Percentiles rank a stretch among this genome's conserved stretches.
Conservation (phyloP, 1,140 invertebrate genomes). For the Argopecten irradians region DNA sequence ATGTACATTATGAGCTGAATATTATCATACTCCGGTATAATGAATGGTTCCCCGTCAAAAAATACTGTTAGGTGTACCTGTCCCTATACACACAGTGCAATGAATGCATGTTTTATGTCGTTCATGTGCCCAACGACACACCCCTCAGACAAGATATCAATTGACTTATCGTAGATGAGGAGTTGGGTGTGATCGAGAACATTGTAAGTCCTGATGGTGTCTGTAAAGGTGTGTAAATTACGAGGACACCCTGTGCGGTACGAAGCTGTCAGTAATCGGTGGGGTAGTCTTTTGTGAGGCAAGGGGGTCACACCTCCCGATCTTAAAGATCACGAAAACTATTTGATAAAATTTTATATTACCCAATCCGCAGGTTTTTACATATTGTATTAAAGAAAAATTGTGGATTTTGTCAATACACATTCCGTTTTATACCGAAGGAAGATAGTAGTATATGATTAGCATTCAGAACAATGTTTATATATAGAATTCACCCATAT, state of each 20-base stretch:
- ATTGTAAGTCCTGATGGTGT: not conserved
- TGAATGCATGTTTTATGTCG: not conserved
- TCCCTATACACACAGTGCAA: not conserved
- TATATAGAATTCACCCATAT: not conserved
- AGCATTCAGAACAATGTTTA: not conserved
- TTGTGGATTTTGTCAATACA: not conserved
- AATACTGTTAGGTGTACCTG: not conserved
- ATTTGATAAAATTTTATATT: not conserved
- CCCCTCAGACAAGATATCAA: not conserved
- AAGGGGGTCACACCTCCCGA: not conserved
- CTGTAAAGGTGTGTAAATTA: conserved; percentile 2
- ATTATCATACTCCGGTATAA: not conserved
- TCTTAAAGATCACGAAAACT: not conserved
- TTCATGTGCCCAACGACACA: conserved; percentile 19
- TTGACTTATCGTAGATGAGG: not conserved
- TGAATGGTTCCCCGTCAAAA: not conserved
- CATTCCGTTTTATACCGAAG: not conserved
- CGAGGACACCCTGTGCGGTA: not conserved
- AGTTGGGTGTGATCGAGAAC: not conserved
- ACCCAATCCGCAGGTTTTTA: not conserved
- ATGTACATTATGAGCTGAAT: not conserved
- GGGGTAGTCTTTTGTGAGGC: not conserved
- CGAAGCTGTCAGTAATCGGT: not conserved
- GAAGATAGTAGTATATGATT: not conserved
- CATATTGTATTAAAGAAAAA: not conserved